phyloP scores from a whole-genome alignment of 2,888 invertebrate genomes.

The Eupithecia subfuscata region DNA sequence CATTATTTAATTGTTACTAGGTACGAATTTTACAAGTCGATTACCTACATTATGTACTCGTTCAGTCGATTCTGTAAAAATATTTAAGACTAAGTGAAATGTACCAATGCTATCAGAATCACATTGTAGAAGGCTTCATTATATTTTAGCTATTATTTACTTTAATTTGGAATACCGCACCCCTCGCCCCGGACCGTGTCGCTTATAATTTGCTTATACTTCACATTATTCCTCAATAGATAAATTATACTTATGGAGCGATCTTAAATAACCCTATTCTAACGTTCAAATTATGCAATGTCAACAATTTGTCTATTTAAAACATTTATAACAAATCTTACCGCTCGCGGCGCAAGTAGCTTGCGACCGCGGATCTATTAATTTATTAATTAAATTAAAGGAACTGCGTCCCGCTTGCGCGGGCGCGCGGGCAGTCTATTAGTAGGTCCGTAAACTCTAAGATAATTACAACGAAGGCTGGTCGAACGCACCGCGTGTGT shows the following conservation, averaged over 20 bases:
- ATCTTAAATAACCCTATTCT: slow-evolving; percentile 84
- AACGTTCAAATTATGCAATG: slow-evolving; percentile 83
- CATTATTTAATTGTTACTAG: slow-evolving; percentile 65
- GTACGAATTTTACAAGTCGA: slow-evolving; percentile 66
- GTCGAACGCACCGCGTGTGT: slow-evolving; percentile 43
- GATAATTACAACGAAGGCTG: slow-evolving; percentile 69
- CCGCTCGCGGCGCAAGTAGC: slow-evolving; percentile 51
- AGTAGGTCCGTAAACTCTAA: slow-evolving; percentile 72
- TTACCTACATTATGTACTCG: slow-evolving; percentile 65
- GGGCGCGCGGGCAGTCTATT: slow-evolving; percentile 59
- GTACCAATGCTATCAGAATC: slow-evolving; percentile 80
- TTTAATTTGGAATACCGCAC: slow-evolving; percentile 76
- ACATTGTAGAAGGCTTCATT: slow-evolving; percentile 74
- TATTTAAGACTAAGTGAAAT: slow-evolving; percentile 75
- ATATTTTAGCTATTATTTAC: slow-evolving; percentile 62
- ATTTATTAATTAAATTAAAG: slow-evolving; percentile 62
- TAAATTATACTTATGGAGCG: slow-evolving; percentile 84
- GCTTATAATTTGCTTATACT: slow-evolving; percentile 76
- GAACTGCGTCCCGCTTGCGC: slow-evolving; percentile 55
- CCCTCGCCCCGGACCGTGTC: slow-evolving; percentile 75
- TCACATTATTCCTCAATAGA: slow-evolving; percentile 77
- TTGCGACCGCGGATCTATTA: slow-evolving; percentile 55
- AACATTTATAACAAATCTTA: slow-evolving; percentile 79
- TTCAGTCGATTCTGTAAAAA: slow-evolving; percentile 74
- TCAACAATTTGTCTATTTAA: slow-evolving; percentile 80